These are phyloP conservation scores for Myotis vivesi DNA, from an alignment of 2,797 vertebrate genomes.

Conservation along the genomic window DNA sequence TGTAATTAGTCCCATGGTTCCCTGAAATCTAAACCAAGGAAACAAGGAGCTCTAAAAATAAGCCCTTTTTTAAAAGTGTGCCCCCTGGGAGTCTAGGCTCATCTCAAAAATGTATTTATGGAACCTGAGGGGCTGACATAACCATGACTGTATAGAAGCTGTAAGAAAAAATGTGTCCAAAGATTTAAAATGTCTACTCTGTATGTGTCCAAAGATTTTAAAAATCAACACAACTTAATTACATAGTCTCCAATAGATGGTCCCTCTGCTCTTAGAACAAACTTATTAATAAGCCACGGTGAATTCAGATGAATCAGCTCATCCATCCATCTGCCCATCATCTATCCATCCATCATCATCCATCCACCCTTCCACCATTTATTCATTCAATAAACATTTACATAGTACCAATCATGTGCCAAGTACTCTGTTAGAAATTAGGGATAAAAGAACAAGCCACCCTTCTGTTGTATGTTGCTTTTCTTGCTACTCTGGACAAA, in stretches of 20 bases:
- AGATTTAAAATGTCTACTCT: not conserved
- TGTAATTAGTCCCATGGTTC: slow-evolving; percentile 29
- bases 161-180: not conserved
- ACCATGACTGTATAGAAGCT: not conserved
- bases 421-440: not conserved
- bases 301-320: not conserved
- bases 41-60: slow-evolving; percentile 38
- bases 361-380: not conserved
- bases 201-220: not conserved
- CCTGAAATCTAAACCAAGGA: slow-evolving; percentile 58
- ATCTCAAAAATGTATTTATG: not conserved
- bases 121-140: not conserved
- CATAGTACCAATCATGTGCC: not conserved
- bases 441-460: not conserved
- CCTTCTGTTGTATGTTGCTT: not conserved
- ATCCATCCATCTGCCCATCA: not conserved
- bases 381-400: not conserved
- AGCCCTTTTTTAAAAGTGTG: not conserved
- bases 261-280: not conserved
- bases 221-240: not conserved
- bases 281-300: not conserved
- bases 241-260: not conserved
- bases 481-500: not conserved
- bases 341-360: not conserved
- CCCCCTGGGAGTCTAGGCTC: not conserved